phyloP scores from a whole-genome alignment of 2,888 invertebrate genomes.

The Sminthurides aquaticus region DNA sequence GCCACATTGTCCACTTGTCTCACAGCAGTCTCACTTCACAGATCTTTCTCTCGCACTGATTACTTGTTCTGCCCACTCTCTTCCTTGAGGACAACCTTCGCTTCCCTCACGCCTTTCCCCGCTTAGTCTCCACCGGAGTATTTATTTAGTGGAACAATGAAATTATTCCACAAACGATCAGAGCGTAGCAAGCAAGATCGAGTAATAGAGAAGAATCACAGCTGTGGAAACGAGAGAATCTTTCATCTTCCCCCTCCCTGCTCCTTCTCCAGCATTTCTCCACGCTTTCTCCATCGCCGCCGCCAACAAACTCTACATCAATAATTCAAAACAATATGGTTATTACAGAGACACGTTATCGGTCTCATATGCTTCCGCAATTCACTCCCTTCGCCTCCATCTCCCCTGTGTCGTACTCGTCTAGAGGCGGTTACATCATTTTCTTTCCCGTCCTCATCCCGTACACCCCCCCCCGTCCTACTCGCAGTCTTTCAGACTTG shows the following conservation, averaged over 20 bases:
- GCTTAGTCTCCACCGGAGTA: neutral
- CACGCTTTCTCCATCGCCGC: neutral
- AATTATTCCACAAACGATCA: neutral
- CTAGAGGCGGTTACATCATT: neutral
- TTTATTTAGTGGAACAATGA: neutral
- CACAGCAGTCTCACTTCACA: no score
- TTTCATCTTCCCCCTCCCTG: neutral
- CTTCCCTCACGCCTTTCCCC: no score
- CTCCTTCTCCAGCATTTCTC: neutral
- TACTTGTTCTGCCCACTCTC: no score
- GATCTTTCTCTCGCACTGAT: no score
- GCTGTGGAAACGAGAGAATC: neutral
- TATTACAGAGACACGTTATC: neutral
- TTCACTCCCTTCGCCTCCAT: neutral
- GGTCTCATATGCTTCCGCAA: neutral
- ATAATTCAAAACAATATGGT: neutral
- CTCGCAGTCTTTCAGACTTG: no score
- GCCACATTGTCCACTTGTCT: no score
- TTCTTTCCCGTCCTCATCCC: neutral
- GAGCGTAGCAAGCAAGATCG: neutral
- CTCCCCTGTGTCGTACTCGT: neutral
- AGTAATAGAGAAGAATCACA: neutral
- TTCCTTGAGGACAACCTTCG: no score
- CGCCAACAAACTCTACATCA: neutral
- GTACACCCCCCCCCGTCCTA: neutral